Evolutionary conservation across 2,797 vertebrate species (phyloP).

Genomic region (Antennarius maculatus): DNA sequence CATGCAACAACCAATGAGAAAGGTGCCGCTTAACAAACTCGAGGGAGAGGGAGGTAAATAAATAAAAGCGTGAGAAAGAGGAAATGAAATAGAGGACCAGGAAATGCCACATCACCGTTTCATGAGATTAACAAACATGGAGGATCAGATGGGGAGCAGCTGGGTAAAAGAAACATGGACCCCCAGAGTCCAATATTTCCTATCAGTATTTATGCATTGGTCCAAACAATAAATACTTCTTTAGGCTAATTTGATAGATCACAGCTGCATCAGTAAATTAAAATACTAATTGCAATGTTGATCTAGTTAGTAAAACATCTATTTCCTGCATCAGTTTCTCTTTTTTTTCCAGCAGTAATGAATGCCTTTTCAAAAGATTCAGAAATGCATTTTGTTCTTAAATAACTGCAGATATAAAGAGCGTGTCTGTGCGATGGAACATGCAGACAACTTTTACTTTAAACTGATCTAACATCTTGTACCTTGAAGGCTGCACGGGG

Average conservation of each 20-base stretch:
- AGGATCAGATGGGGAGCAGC: constrained; percentile 8
- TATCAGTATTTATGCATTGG: too few species aligned
- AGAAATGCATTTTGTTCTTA: too few species aligned
- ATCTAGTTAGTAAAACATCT: constrained; percentile 44
- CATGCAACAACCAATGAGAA: constrained; percentile 21
- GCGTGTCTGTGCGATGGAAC: background rate
- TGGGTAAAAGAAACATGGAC: background rate
- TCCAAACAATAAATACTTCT: constrained; percentile 8
- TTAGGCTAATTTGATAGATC: too few species aligned
- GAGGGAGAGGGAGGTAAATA: constrained; percentile 30
- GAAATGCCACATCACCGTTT: constrained; percentile 50
- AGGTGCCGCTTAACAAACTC: constrained; percentile 10
- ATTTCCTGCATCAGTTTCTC: background rate
- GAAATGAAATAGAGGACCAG: constrained; percentile 49
- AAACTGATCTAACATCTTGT: background rate
- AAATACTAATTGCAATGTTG: constrained; percentile 57
- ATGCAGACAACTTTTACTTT: background rate
- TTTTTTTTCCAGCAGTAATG: background rate
- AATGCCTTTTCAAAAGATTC: too few species aligned
- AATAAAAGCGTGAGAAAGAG: constrained; percentile 63
- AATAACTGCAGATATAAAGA: too few species aligned
- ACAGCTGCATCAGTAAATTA: constrained; percentile 34
- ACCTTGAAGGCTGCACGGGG: background rate
- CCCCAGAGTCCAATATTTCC: too few species aligned
- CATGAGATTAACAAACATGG: constrained; percentile 34